Percentiles rank a stretch among this genome's conserved stretches.
Conservation (phyloP, 2,113 vertebrate species). For the Pomatorhinus ruficollis region DNA sequence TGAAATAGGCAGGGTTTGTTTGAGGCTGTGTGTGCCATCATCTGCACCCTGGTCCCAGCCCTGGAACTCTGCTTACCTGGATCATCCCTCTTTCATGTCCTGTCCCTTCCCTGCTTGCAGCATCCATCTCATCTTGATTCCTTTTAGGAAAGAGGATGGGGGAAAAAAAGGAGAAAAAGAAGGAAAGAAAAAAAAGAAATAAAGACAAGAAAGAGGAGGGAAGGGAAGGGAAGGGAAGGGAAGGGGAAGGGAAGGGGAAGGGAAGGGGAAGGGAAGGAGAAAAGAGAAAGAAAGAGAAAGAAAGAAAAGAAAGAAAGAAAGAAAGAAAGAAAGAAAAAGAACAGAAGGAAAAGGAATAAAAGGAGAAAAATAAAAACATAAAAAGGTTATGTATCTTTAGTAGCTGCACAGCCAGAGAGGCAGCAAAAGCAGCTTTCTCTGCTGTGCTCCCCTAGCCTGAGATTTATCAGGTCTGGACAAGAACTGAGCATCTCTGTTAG, state of each 20-base stretch:
- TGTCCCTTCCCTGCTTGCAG: neutral
- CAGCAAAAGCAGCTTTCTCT: neutral
- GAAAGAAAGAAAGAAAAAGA: no score
- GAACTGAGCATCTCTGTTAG: neutral
- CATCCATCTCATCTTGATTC: neutral
- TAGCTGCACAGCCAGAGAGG: neutral
- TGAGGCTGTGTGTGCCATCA: neutral
- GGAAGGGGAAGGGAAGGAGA: neutral
- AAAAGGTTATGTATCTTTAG: neutral
- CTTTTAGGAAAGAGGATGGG: neutral
- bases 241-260: neutral
- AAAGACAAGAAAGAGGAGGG: neutral
- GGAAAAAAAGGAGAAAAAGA: neutral
- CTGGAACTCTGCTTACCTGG: neutral
- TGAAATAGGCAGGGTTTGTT: neutral
- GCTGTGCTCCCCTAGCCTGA: neutral
- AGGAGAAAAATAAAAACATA: neutral
- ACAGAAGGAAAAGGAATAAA: neutral
- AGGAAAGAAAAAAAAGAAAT: no score
- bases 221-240: no score
- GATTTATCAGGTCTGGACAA: neutral
- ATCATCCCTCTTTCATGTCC: neutral
- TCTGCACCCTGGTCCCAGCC: neutral
- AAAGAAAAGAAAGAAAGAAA: rapidly evolving
- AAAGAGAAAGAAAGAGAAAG: neutral